These are phyloP conservation scores for Echeneis naucrates DNA, from an alignment of 2,797 vertebrate genomes.

Conservation along the genomic window DNA sequence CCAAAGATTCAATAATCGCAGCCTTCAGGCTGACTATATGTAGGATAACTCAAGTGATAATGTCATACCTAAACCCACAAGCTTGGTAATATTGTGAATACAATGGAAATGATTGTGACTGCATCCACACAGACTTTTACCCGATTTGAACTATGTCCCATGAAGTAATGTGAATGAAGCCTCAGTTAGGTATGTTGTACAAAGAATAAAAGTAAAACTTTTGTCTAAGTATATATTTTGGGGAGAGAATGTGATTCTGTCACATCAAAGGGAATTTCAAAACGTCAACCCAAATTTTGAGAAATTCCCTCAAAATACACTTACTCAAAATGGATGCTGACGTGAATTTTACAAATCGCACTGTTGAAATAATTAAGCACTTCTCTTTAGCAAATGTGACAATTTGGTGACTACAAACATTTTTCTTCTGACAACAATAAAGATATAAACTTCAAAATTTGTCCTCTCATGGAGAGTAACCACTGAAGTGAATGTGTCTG, in stretches of 20 bases:
- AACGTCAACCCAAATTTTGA: background rate
- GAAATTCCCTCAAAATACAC: background rate
- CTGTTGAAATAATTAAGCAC: background rate
- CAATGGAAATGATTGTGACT: background rate
- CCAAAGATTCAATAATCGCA: background rate
- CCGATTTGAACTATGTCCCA: conserved; percentile 1
- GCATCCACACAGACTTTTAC: conserved; percentile 1
- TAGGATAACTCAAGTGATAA: conserved; percentile 26
- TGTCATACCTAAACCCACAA: background rate
- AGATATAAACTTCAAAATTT: background rate
- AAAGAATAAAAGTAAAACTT: background rate
- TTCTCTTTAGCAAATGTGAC: conserved; percentile 5
- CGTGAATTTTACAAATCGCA: background rate
- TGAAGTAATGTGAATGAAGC: background rate
- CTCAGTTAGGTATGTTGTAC: background rate
- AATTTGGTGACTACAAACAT: conserved; percentile 10
- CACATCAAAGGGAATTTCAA: background rate
- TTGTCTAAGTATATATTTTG: background rate
- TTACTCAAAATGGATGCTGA: conserved; percentile 1
- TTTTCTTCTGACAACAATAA: background rate
- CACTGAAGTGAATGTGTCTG: conserved; percentile 72
- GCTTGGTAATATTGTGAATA: conserved; percentile 10
- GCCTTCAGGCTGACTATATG: conserved; percentile 18
- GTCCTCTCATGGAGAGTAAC: conserved; percentile 11
- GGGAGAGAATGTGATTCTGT: background rate